These are phyloP conservation scores for Halichoeres trimaculatus DNA, from an alignment of 2,113 vertebrate species.

Conservation along the genomic window DNA sequence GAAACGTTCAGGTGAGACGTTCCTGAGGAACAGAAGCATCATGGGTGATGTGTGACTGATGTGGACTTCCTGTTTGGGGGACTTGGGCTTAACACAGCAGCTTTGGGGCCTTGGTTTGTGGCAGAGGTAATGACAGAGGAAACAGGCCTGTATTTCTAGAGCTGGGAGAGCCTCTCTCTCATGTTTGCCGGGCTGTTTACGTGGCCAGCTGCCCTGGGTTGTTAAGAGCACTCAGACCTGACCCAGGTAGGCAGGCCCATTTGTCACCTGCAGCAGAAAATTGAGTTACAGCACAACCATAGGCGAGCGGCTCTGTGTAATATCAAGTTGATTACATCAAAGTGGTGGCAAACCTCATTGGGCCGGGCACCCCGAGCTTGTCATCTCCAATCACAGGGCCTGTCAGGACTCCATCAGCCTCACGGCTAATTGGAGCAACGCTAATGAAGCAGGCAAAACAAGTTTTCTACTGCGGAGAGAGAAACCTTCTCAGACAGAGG, in stretches of 20 bases:
- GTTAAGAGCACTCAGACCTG: conserved; percentile 96
- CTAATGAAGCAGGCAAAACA: conserved; percentile 99
- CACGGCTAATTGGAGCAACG: conserved; percentile 99
- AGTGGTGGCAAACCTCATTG: conserved; percentile 99
- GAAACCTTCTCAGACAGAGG: conserved; percentile 64
- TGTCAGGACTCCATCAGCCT: conserved; percentile 99
- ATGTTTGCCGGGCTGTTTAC: conserved; percentile 68
- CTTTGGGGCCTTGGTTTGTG: conserved; percentile 15
- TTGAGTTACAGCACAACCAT: conserved; percentile 99
- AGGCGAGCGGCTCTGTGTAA: conserved; percentile 98
- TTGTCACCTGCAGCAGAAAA: conserved; percentile 99
- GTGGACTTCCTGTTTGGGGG: conserved; percentile 48
- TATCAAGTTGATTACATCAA: conserved; percentile 99
- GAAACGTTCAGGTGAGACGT: conserved; percentile 28
- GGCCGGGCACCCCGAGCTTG: conserved; percentile 93
- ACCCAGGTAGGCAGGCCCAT: conserved; percentile 95
- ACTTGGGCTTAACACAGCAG: conserved; percentile 43
- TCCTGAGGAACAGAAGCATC: conserved; percentile 10
- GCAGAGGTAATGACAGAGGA: conserved; percentile 34
- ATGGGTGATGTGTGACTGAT: conserved; percentile 7
- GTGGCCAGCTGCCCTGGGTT: conserved; percentile 83
- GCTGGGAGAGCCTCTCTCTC: conserved; percentile 43
- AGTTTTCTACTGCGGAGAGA: conserved; percentile 88
- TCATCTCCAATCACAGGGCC: conserved; percentile 99
- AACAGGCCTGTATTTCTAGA: conserved; percentile 36